These are phyloP conservation scores for Acrobasis repandana DNA, from an alignment of 2,888 invertebrate genomes.

Conservation along the genomic window DNA sequence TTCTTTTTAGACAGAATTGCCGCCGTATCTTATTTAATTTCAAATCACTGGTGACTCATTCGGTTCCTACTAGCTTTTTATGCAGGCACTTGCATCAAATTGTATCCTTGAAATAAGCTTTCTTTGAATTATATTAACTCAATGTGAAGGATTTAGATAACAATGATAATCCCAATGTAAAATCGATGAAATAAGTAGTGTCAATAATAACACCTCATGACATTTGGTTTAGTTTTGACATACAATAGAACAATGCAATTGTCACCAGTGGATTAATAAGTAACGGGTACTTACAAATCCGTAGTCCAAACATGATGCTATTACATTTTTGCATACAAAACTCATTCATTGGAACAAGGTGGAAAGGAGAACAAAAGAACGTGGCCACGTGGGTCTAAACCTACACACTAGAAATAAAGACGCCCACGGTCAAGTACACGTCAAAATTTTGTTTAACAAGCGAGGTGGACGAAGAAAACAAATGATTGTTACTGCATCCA, in stretches of 20 bases:
- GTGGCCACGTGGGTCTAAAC: slow-evolving; percentile 54
- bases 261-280: slow-evolving; percentile 34
- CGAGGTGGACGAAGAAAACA: slow-evolving; percentile 59
- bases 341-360: slow-evolving; percentile 49
- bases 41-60: slow-evolving; percentile 73
- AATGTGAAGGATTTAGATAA: slow-evolving; percentile 1
- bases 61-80: slow-evolving; percentile 57
- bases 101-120: slow-evolving; percentile 43
- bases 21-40: slow-evolving; percentile 60
- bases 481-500: slow-evolving; percentile 58
- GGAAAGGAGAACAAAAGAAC: slow-evolving; percentile 67
- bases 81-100: slow-evolving; percentile 51
- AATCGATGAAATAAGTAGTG: slow-evolving; percentile 17
- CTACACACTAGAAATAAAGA: slow-evolving; percentile 55
- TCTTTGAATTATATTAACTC: slow-evolving; percentile 31
- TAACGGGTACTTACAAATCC: slow-evolving; percentile 34
- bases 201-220: slow-evolving; percentile 15
- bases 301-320: slow-evolving; percentile 43
- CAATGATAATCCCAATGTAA: slow-evolving; percentile 7
- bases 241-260: slow-evolving; percentile 46
- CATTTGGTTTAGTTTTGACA: slow-evolving; percentile 23
- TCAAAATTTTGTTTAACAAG: slow-evolving; percentile 68
- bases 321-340: slow-evolving; percentile 66
- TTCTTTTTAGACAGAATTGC: slow-evolving; percentile 37
- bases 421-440: slow-evolving; percentile 57